Evolutionary conservation across 2,113 vertebrate genomes (phyloP), one percentile per base, ranked within the genome.

Genomic region (Aphyosemion australe): DNA sequence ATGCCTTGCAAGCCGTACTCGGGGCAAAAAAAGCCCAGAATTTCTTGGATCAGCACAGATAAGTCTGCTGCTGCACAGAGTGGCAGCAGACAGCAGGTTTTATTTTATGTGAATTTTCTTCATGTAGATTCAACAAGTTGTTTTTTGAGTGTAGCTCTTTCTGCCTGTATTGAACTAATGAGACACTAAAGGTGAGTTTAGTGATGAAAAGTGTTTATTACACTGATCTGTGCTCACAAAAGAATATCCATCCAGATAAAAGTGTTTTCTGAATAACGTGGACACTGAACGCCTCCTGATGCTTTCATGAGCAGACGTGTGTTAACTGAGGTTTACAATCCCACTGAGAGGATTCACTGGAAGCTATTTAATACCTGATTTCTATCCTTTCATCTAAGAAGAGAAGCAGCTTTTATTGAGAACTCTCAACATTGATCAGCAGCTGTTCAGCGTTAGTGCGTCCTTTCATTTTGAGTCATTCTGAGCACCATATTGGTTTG

Each of bases 201-300:
- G 54, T 56, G 51, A 79, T 63, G 13, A 54, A 53, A 66, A 45
- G 43, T 52, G 42, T 76, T 39, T 65, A 60, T 75, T 68, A 48
- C 19, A 42, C 42, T 12, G 18, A 46, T 41, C 0, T 18, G 6
- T 37, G 18, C 4, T 26, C 5, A 12, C 37, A 60, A 67, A 66
- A 59, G 58, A 53, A 75, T 50, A 67, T 66, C 21, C 1, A 0
- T 66, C 6, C 58, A 20, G 16, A 45, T 26, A 20, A 20, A 26
- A 9, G 31, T 37, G 37, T 32, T 41, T 34, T 62, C 61, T 42
- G 31, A 71, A 32, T 60, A 50, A 15, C 55, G 12, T 32, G 3
- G 21, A 67, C n/a, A 21, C 47, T 59, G n/a, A 5, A 8, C 32
- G 19, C 39, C 20, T 62, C 18, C 57, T 43, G 3, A 53, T 16